Conservation (phyloP, 2,888 invertebrate genomes). For the Quadriops clusia region DNA sequence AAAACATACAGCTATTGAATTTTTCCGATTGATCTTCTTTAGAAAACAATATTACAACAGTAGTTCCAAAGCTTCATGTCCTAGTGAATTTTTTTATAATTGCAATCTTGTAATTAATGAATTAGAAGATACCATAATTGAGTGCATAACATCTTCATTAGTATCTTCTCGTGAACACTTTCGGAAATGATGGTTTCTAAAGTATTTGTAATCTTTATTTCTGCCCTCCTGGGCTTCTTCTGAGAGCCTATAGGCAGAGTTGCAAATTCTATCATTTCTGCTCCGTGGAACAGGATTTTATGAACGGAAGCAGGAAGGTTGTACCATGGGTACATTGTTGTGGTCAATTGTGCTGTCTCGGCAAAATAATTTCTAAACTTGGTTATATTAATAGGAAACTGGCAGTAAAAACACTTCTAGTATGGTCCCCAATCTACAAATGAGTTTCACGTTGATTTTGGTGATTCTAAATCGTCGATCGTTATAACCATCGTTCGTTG, state of each 20-base stretch:
- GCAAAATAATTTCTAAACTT: conserved; percentile 15
- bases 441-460: conserved; percentile 14
- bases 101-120: too few relatives aligned
- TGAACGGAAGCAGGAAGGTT: conserved; percentile 17
- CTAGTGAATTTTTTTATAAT: too few relatives aligned
- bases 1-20: too few relatives aligned
- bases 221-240: conserved; percentile 15
- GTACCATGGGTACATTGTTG: conserved; percentile 14
- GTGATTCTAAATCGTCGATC: too few relatives aligned
- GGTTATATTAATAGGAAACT: conserved; percentile 15
- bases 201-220: conserved; percentile 10
- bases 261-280: conserved; percentile 9
- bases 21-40: too few relatives aligned
- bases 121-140: too few relatives aligned
- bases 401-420: conserved; percentile 14
- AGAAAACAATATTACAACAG: too few relatives aligned
- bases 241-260: conserved; percentile 11
- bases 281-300: conserved; percentile 15
- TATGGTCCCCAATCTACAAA: conserved; percentile 16
- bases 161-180: too few relatives aligned
- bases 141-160: too few relatives aligned
- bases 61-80: too few relatives aligned
- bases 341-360: conserved; percentile 7
- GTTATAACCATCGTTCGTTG: too few relatives aligned
- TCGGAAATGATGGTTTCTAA: too few relatives aligned